Conservation (phyloP, 2,113 vertebrate species). For the Otolemur garnettii region DNA sequence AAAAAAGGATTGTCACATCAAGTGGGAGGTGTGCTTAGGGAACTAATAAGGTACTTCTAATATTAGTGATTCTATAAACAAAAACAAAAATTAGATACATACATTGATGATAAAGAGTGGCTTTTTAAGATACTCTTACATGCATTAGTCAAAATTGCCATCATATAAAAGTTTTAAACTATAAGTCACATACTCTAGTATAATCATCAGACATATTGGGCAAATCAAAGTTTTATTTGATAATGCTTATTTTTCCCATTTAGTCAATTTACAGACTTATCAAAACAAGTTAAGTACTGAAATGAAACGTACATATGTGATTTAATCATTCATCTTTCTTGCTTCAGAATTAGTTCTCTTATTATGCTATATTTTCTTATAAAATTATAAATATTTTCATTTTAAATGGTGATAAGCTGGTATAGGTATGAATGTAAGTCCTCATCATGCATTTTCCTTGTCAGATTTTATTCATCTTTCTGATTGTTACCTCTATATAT, state of each 20-base stretch:
- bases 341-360: background rate
- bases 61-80: background rate
- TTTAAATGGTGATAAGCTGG: background rate
- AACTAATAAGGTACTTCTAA: background rate
- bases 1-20: background rate
- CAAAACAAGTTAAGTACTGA: background rate
- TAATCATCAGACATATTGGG: no score
- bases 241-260: background rate
- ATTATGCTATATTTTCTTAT: background rate
- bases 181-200: background rate
- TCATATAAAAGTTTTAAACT: background rate
- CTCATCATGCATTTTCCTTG: background rate
- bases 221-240: background rate
- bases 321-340: background rate
- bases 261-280: background rate
- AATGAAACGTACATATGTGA: background rate
- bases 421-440: background rate
- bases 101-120: background rate
- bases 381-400: constrained; percentile 15
- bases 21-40: background rate
- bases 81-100: background rate
- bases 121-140: background rate
- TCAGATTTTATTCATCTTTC: background rate
- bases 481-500: background rate
- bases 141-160: background rate